Conservation (phyloP, 2,888 invertebrate species). For the Dynastes tityus region DNA sequence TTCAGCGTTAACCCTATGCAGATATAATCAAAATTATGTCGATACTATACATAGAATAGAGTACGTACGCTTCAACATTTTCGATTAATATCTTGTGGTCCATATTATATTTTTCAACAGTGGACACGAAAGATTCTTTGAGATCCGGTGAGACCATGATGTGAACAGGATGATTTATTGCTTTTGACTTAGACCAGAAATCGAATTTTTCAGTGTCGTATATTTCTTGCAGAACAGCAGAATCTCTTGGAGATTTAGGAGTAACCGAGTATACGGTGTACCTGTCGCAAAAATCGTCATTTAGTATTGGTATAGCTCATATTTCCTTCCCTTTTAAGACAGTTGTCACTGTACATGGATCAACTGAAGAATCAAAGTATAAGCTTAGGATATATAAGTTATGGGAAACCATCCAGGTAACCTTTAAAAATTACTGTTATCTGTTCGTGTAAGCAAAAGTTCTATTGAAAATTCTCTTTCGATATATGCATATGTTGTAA, state of each 20-base stretch:
- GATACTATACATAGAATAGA: not conserved
- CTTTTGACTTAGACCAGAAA: constrained; percentile 66
- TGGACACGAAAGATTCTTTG: constrained; percentile 55
- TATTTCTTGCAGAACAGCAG: constrained; percentile 52
- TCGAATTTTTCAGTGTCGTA: constrained; percentile 61
- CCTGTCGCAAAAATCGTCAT: constrained; percentile 69
- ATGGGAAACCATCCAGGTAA: too few relatives aligned
- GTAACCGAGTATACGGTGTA: constrained; percentile 45
- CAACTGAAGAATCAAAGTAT: too few relatives aligned
- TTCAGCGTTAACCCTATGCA: constrained; percentile 40
- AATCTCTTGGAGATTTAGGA: constrained; percentile 18
- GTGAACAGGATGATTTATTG: constrained; percentile 68
- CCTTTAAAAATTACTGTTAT: too few relatives aligned
- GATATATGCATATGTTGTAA: too few relatives aligned
- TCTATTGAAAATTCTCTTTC: too few relatives aligned
- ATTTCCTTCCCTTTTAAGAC: too few relatives aligned
- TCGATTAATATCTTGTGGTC: constrained; percentile 26
- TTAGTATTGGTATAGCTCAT: constrained; percentile 71
- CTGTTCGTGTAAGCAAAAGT: too few relatives aligned
- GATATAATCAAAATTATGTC: not conserved
- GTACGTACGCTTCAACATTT: constrained; percentile 51
- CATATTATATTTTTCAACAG: constrained; percentile 63
- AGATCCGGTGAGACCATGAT: constrained; percentile 66
- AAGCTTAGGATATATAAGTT: too few relatives aligned
- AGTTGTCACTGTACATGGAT: too few relatives aligned